Conservation (phyloP, 2,888 invertebrate genomes). For the Pyrrhia umbra region DNA sequence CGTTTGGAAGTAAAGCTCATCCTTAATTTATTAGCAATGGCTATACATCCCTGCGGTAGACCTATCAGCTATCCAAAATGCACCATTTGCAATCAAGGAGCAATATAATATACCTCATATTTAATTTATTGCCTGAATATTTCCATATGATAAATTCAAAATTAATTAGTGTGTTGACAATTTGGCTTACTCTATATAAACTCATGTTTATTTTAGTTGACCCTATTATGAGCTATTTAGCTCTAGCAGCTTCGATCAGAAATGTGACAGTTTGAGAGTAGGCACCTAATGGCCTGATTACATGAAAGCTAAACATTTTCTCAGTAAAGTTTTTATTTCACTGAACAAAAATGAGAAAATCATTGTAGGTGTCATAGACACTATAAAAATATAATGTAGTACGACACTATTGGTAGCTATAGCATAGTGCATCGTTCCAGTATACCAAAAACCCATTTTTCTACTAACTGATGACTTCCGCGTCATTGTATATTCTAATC, state of each 20-base stretch:
- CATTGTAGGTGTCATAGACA: background rate
- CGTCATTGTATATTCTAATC: slow-evolving; percentile 7
- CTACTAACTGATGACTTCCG: slow-evolving; percentile 28
- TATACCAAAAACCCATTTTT: slow-evolving; percentile 18
- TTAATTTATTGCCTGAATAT: slow-evolving; percentile 10
- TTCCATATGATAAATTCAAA: slow-evolving; percentile 11
- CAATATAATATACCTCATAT: background rate
- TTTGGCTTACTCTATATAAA: slow-evolving; percentile 40
- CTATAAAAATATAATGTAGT: background rate
- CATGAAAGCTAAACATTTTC: too few relatives aligned
- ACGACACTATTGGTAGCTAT: slow-evolving; percentile 9
- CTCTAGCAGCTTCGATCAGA: slow-evolving; percentile 28
- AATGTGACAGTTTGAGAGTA: background rate
- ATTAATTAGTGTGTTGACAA: slow-evolving; percentile 45
- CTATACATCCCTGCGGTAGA: too few relatives aligned
- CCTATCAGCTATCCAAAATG: background rate
- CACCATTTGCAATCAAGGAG: background rate
- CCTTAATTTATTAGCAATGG: too few relatives aligned
- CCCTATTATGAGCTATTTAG: slow-evolving; percentile 25
- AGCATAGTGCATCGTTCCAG: slow-evolving; percentile 35
- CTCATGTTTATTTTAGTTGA: slow-evolving; percentile 38
- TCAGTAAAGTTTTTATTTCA: too few relatives aligned
- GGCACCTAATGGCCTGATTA: too few relatives aligned
- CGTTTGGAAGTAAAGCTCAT: too few relatives aligned
- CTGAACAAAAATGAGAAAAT: too few relatives aligned